These are phyloP conservation scores for Brenthis ino DNA, from an alignment of 2,888 invertebrate genomes.

Conservation along the genomic window DNA sequence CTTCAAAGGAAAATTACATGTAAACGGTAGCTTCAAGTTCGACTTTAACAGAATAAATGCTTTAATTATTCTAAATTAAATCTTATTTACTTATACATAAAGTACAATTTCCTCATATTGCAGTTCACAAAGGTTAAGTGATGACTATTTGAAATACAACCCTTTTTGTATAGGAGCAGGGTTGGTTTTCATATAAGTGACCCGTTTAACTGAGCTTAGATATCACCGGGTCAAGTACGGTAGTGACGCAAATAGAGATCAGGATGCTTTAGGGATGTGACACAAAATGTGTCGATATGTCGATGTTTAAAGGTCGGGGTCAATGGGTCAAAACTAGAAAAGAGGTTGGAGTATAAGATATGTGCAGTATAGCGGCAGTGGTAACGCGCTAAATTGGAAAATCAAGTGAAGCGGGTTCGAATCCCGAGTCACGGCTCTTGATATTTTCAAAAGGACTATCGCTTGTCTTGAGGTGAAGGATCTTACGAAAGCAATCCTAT, in stretches of 20 bases:
- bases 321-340: too few species aligned
- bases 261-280: conserved; percentile 46
- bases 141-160: conserved; percentile 10
- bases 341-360: too few species aligned
- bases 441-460: too few species aligned
- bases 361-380: too few species aligned
- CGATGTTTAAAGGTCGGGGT: conserved; percentile 20
- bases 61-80: conserved; percentile 1
- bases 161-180: neutral
- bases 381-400: too few species aligned
- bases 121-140: neutral
- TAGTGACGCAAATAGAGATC: conserved; percentile 49
- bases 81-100: neutral
- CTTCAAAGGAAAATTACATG: conserved; percentile 28
- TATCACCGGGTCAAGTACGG: conserved; percentile 50
- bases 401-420: neutral
- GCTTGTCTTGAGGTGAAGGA: too few species aligned
- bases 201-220: conserved; percentile 38
- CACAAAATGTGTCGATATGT: conserved; percentile 17
- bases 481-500: too few species aligned
- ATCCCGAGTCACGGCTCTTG: too few species aligned
- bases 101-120: conserved; percentile 1
- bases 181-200: conserved; percentile 31
- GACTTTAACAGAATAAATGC: conserved; percentile 10
- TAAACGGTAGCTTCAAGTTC: conserved; percentile 26